These are phyloP conservation scores for Bufo bufo DNA, from an alignment of 2,113 vertebrate species.

Conservation along the genomic window DNA sequence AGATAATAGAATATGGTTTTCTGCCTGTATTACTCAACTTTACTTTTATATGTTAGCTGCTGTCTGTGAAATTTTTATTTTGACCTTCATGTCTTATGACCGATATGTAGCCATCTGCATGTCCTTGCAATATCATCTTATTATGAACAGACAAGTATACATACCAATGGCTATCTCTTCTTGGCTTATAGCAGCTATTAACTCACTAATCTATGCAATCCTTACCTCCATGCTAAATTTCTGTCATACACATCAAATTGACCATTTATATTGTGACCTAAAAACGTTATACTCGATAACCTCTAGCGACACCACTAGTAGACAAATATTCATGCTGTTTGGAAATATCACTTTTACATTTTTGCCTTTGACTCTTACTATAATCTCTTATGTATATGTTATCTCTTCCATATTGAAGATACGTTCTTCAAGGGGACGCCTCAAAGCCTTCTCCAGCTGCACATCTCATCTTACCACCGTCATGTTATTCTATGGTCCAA, in stretches of 20 bases:
- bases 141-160: conserved; percentile 15
- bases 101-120: conserved; percentile 30
- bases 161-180: not conserved
- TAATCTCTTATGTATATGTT: conserved; percentile 31
- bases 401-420: conserved; percentile 29
- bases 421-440: not conserved
- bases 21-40: not conserved
- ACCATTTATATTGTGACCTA: conserved; percentile 31
- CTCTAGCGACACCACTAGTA: not conserved
- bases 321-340: not conserved
- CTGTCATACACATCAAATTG: not conserved
- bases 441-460: conserved; percentile 34
- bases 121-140: not conserved
- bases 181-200: not conserved
- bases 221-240: not conserved
- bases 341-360: not conserved
- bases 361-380: not conserved
- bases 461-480: conserved; percentile 27
- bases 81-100: conserved; percentile 36
- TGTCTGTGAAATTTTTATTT: not conserved
- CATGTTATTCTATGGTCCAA: conserved; percentile 20
- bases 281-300: not conserved
- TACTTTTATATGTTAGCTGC: not conserved
- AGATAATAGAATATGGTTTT: not conserved
- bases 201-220: not conserved